Conservation (phyloP, 2,797 vertebrate genomes). For the Rhinella marina region DNA sequence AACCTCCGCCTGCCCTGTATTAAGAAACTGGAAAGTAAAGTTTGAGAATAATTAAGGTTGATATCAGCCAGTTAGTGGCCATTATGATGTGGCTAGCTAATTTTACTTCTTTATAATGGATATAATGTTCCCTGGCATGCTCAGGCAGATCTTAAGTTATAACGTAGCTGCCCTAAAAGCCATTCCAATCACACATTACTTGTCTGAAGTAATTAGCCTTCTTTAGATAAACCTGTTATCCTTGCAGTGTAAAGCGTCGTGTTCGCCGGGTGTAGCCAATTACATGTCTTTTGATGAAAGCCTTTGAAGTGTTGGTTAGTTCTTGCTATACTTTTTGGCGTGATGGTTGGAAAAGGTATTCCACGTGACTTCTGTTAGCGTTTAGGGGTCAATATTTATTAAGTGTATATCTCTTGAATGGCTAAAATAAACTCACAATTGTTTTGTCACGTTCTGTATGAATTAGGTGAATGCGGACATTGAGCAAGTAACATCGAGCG, state of each 20-base stretch:
- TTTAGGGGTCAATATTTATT: constrained; percentile 3
- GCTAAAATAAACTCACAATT: constrained; percentile 1
- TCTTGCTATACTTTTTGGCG: not conserved
- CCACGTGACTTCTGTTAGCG: not conserved
- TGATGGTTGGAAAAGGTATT: not conserved
- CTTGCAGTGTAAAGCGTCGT: constrained; percentile 6
- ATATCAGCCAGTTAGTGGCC: constrained; percentile 10
- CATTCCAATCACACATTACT: constrained; percentile 46
- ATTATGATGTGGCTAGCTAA: constrained; percentile 27
- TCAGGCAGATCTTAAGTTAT: constrained; percentile 32
- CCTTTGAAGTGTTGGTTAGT: not conserved
- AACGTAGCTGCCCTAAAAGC: constrained; percentile 34
- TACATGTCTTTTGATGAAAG: constrained; percentile 9
- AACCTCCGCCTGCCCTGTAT: not conserved
- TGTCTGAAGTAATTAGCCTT: constrained; percentile 54
- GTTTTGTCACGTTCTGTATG: constrained; percentile 41
- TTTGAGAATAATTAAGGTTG: constrained; percentile 36
- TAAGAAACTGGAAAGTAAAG: not conserved
- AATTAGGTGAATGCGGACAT: constrained; percentile 73
- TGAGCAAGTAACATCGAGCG: constrained; percentile 73
- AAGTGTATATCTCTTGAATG: not conserved
- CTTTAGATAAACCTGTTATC: constrained; percentile 42
- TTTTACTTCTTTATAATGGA: constrained; percentile 34
- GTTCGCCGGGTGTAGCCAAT: constrained; percentile 3
- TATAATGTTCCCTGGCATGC: constrained; percentile 22